phyloP scores from a whole-genome alignment of 1,140 invertebrate species.

The Lepidurus packardi region DNA sequence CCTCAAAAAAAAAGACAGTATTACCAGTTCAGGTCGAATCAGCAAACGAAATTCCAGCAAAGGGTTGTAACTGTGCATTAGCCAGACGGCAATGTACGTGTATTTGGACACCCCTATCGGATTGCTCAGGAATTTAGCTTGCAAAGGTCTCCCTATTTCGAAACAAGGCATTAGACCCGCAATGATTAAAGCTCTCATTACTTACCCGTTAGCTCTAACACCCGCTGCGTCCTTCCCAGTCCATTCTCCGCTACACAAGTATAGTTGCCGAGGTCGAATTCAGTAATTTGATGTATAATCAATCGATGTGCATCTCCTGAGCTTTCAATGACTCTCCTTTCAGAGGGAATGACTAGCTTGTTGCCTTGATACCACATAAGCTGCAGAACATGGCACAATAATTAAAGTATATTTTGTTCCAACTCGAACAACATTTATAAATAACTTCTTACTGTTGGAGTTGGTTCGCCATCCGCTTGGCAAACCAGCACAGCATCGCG shows the following conservation, averaged over 20 bases:
- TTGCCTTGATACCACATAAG: slow-evolving; percentile 2
- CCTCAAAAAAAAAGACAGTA: background rate
- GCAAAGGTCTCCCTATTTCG: background rate
- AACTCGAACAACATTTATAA: background rate
- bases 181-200: background rate
- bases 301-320: background rate
- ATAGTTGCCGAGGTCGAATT: background rate
- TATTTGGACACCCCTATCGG: slow-evolving; percentile 2
- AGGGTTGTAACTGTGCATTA: background rate
- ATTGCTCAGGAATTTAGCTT: slow-evolving; percentile 5
- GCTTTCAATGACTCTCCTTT: background rate
- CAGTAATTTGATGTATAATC: background rate
- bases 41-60: slow-evolving; percentile 14
- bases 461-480: slow-evolving; percentile 3
- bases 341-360: background rate
- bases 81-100: background rate
- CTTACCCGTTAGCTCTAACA: background rate
- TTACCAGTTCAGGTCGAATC: background rate
- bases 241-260: background rate
- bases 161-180: background rate
- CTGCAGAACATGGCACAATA: background rate
- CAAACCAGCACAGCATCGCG: background rate
- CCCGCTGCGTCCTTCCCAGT: background rate
- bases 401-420: no score
- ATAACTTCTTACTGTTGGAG: background rate